These are phyloP conservation scores for Apostichopus leukothele DNA, from an alignment of 53 echinoderm and acorn worm genomes.

Conservation along the genomic window DNA sequence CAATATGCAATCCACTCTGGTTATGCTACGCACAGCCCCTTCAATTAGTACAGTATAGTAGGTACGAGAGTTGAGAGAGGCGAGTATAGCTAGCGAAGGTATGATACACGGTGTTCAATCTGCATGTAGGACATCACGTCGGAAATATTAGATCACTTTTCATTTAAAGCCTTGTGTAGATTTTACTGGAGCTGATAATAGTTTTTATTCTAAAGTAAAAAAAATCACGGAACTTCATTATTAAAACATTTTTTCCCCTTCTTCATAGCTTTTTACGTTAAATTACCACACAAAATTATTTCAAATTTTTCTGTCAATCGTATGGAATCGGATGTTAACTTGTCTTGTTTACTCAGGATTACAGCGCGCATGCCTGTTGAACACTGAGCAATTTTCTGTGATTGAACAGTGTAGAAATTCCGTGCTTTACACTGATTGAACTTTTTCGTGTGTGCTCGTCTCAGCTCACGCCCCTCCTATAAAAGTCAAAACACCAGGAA, in stretches of 20 bases:
- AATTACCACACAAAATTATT: neutral
- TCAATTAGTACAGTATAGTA: neutral
- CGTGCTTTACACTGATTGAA: constrained; percentile 4
- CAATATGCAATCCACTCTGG: neutral
- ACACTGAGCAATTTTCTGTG: too few species aligned
- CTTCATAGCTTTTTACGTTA: too few species aligned
- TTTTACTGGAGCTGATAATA: too few species aligned
- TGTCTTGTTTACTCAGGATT: constrained; percentile 21
- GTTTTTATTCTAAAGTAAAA: too few species aligned
- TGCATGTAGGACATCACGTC: neutral
- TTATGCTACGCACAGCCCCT: neutral
- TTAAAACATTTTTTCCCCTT: too few species aligned
- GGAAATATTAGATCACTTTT: neutral
- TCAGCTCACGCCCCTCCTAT: constrained; percentile 36
- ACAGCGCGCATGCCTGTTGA: constrained; percentile 25
- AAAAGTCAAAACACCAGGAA: constrained; percentile 3
- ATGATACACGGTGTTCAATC: neutral
- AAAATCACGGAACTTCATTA: too few species aligned
- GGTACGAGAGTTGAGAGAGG: neutral
- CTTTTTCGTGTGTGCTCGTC: neutral
- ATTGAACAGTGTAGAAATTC: too few species aligned
- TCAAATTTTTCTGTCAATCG: neutral
- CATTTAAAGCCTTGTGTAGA: neutral
- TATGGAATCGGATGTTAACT: neutral
- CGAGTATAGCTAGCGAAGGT: neutral